A percentile compares a stretch with the other conserved stretches of the same genome.
These are phyloP conservation scores for Narcine bancroftii DNA, from an alignment of 2,113 vertebrate genomes.

Conservation along the genomic window DNA sequence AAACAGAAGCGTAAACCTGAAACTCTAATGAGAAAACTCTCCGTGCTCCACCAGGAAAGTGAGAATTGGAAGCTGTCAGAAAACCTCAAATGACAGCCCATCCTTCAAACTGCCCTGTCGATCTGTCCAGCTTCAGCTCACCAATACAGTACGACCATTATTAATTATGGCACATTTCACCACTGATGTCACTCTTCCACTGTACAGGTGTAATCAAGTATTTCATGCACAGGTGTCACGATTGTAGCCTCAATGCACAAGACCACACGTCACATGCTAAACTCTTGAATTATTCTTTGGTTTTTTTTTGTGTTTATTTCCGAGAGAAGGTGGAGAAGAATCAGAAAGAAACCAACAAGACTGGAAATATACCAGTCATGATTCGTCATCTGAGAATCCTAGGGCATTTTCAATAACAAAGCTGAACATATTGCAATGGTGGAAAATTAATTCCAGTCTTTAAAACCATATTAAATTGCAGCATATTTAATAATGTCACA, in stretches of 20 bases:
- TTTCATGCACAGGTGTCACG: background rate
- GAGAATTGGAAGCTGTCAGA: background rate
- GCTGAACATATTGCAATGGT: background rate
- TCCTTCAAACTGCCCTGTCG: background rate
- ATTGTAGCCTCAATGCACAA: background rate
- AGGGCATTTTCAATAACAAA: background rate
- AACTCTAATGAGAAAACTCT: background rate
- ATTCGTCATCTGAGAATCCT: background rate
- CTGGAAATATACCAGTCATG: background rate
- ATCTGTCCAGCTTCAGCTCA: background rate
- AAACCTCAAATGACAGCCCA: background rate
- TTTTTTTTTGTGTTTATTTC: background rate
- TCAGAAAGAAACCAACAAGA: background rate
- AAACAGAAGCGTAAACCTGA: background rate
- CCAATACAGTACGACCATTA: background rate
- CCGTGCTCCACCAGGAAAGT: background rate
- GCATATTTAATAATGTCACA: slow-evolving; percentile 23
- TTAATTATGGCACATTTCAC: background rate
- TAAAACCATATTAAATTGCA: slow-evolving; percentile 19
- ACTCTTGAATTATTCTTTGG: background rate
- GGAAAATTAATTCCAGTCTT: background rate
- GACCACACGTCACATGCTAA: background rate
- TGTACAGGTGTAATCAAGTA: background rate
- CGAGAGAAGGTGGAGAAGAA: no score
- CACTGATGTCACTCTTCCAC: background rate